Conservation (phyloP, 2,797 vertebrate genomes). For the Chiloscyllium punctatum region DNA sequence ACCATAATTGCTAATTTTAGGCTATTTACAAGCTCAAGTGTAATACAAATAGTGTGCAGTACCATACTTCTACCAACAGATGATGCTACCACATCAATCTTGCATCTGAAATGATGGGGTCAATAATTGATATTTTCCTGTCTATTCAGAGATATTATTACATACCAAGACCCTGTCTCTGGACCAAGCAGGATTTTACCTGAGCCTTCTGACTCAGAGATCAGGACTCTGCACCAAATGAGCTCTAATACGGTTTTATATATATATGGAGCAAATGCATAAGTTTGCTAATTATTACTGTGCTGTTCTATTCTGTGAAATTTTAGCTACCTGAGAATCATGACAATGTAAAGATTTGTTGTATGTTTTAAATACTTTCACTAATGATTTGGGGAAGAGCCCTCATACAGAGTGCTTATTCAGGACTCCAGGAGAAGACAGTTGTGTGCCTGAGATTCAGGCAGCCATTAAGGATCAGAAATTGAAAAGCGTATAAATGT, state of each 20-base stretch:
- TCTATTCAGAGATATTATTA: too few relatives aligned
- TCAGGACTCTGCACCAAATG: too few relatives aligned
- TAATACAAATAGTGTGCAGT: not conserved
- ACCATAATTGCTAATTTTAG: not conserved
- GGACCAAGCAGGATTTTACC: too few relatives aligned
- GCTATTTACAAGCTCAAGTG: not conserved
- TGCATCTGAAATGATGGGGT: not conserved
- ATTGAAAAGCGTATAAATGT: not conserved
- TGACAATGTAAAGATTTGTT: not conserved
- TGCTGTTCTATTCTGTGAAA: not conserved
- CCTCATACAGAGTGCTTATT: not conserved
- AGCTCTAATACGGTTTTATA: too few relatives aligned
- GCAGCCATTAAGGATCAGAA: not conserved
- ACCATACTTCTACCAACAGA: not conserved
- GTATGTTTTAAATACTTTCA: not conserved
- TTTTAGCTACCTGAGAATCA: not conserved
- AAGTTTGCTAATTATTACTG: too few relatives aligned
- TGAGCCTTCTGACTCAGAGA: too few relatives aligned
- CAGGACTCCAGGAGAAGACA: not conserved
- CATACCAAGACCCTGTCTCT: too few relatives aligned
- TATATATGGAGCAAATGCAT: too few relatives aligned
- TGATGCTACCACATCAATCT: not conserved
- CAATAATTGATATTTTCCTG: too few relatives aligned
- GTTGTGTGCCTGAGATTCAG: not conserved
- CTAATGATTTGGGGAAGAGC: not conserved